A percentile compares a stretch with the other conserved stretches of the same genome.
phyloP scores from a whole-genome alignment of 2,888 invertebrate species.

The Rosalia funebris region DNA sequence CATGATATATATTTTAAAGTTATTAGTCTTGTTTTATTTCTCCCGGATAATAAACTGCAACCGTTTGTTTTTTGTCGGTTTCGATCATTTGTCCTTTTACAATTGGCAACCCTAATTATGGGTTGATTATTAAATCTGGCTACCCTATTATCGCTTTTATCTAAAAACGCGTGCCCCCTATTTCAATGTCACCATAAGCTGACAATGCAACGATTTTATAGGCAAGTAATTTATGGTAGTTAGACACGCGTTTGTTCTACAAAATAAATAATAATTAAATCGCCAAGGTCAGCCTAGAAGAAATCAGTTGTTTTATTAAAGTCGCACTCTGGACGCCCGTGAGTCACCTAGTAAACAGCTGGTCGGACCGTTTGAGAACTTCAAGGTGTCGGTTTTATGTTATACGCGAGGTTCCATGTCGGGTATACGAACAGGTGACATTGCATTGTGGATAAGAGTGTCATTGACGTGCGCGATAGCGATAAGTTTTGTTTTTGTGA shows the following conservation, averaged over 20 bases:
- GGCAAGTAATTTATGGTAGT: background rate
- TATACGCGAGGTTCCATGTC: background rate
- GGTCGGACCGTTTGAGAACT: conserved; percentile 7
- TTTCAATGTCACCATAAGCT: too few relatives aligned
- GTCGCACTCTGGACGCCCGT: background rate
- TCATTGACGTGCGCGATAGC: conserved; percentile 2
- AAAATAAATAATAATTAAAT: conserved; percentile 20
- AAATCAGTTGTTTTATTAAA: conserved; percentile 10
- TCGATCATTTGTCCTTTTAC: too few relatives aligned
- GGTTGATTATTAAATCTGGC: too few relatives aligned
- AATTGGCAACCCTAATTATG: too few relatives aligned
- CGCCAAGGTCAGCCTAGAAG: conserved; percentile 19
- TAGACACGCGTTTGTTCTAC: conserved; percentile 8
- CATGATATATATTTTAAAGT: too few relatives aligned
- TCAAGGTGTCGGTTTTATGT: conserved; percentile 8
- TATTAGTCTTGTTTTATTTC: too few relatives aligned
- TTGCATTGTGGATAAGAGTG: conserved; percentile 6
- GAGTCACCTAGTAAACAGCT: conserved; percentile 14
- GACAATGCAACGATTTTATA: conserved; percentile 9
- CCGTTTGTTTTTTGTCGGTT: too few relatives aligned
- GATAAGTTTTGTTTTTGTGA: background rate
- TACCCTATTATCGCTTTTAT: too few relatives aligned
- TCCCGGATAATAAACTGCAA: too few relatives aligned
- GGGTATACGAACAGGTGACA: too few relatives aligned
- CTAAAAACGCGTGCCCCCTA: too few relatives aligned